Base-by-base conservation (phyloP, 1,140 invertebrate species). In the Trissolcus basalis region DNA sequence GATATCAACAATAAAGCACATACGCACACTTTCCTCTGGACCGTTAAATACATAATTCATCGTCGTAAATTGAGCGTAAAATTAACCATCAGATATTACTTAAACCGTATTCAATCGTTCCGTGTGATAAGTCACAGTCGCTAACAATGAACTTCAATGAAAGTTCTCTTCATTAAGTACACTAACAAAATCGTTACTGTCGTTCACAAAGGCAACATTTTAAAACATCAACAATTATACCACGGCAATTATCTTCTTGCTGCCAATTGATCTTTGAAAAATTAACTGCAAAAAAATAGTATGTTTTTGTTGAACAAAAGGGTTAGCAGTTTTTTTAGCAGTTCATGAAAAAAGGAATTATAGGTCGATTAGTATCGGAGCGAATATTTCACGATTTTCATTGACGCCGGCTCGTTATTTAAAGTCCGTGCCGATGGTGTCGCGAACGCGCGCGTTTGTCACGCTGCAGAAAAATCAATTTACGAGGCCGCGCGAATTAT, bases 401-500 rank as follows among this genome's bases (percentile, higher is more conserved):
- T 27, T 27, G 19, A 27, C 19, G 14, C 16, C 10, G 14, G 35
- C 10, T 14, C 44, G 44, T 60, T 70, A 60, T 59, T 64, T 60
- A 47, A 53, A 69, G 41, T 51, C 13, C 44, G 27, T 27, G 1
- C 16, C 15, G 14, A 9, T 55, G 16, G 36, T 41, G 14, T 47
- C 16, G 19, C 32, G 11, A 47, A 54, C 5, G 33, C 45, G 16
- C 35, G 33, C 58, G 48, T 79, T 75, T 70, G 61, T 71, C 55
- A 68, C 12, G 36, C 68, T 74, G 39, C 36, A 15, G 11, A 39
- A 79, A 75, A 74, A 64, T 33, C 53, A 67, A 63, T 78, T 78
- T 75, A 55, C 44, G 54, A 41, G 56, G n/a, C 14, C 44, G 56
- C n/a, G 53, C 50, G 49, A 77, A 68, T 70, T 72, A 41, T 71